These are phyloP conservation scores for Agriopis marginaria DNA, from an alignment of 2,888 invertebrate species.

Conservation along the genomic window DNA sequence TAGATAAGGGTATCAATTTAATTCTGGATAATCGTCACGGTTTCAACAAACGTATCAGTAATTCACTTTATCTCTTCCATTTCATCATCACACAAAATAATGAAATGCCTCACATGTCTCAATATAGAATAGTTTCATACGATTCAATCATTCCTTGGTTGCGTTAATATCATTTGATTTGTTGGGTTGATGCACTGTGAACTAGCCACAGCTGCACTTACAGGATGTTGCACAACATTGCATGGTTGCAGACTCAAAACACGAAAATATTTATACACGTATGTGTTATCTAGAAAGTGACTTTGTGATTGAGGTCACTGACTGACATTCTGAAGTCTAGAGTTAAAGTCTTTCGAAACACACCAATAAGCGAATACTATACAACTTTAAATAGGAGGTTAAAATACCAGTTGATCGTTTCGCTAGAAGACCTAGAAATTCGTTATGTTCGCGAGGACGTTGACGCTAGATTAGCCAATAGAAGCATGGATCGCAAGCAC, in stretches of 20 bases:
- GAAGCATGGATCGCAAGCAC: constrained; percentile 52
- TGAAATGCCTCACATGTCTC: constrained; percentile 21
- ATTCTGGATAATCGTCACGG: constrained; percentile 20
- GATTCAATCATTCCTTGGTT: constrained; percentile 32
- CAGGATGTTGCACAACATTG: constrained; percentile 61
- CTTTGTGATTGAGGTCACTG: constrained; percentile 32
- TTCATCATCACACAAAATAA: constrained; percentile 22
- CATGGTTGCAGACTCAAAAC: constrained; percentile 47
- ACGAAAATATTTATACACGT: constrained; percentile 41
- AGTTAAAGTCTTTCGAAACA: constrained; percentile 20
- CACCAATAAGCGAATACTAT: constrained; percentile 17
- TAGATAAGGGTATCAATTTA: constrained; percentile 23
- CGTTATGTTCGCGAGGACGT: constrained; percentile 31
- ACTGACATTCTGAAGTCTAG: constrained; percentile 25
- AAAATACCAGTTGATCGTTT: constrained; percentile 20
- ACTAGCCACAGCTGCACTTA: constrained; percentile 51
- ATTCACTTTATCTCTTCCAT: constrained; percentile 18
- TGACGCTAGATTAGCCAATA: constrained; percentile 39
- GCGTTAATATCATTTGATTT: constrained; percentile 54
- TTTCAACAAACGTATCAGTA: constrained; percentile 27
- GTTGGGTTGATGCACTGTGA: constrained; percentile 59
- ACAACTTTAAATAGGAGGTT: constrained; percentile 14
- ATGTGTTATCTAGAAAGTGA: constrained; percentile 11
- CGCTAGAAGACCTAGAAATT: constrained; percentile 16
- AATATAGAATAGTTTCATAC: constrained; percentile 21